These are phyloP conservation scores for Stenchaetothrips biformis DNA, from an alignment of 2,888 invertebrate species.

Conservation along the genomic window DNA sequence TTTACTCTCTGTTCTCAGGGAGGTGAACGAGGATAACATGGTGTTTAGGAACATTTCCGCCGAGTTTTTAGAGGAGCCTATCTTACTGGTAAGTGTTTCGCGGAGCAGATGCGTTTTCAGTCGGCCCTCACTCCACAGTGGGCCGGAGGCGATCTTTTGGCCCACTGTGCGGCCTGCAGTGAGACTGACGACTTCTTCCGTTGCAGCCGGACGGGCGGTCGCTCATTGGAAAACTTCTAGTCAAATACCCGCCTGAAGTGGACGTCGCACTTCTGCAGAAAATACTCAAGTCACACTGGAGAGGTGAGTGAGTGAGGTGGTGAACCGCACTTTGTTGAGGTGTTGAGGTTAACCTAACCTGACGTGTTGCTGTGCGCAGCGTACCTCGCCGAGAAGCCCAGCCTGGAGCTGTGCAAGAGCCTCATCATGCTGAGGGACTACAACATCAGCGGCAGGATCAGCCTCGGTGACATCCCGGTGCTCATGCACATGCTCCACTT, in stretches of 20 bases:
- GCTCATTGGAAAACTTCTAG: slow-evolving; percentile 49
- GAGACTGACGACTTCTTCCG: slow-evolving; percentile 30
- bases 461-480: slow-evolving; percentile 56
- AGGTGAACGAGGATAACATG: slow-evolving; percentile 71
- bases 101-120: not conserved
- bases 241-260: slow-evolving; percentile 57
- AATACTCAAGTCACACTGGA: slow-evolving; percentile 56
- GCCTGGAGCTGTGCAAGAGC: slow-evolving; percentile 61
- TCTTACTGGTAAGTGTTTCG: slow-evolving; percentile 51
- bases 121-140: no score
- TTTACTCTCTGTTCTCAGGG: slow-evolving; percentile 50
- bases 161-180: not conserved
- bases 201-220: slow-evolving; percentile 52
- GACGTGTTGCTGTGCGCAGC: slow-evolving; percentile 39
- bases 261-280: slow-evolving; percentile 58
- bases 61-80: slow-evolving; percentile 56
- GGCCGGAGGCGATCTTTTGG: not conserved
- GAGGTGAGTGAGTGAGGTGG: slow-evolving; percentile 42
- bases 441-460: slow-evolving; percentile 59
- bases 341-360: not conserved
- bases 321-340: not conserved
- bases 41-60: slow-evolving; percentile 59
- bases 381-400: slow-evolving; percentile 56
- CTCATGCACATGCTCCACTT: slow-evolving; percentile 60
- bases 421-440: slow-evolving; percentile 63